A percentile compares a stretch with the other conserved stretches of the same genome.
Conservation (phyloP, 2,888 invertebrate genomes). For the Pristionchus mayeri region DNA sequence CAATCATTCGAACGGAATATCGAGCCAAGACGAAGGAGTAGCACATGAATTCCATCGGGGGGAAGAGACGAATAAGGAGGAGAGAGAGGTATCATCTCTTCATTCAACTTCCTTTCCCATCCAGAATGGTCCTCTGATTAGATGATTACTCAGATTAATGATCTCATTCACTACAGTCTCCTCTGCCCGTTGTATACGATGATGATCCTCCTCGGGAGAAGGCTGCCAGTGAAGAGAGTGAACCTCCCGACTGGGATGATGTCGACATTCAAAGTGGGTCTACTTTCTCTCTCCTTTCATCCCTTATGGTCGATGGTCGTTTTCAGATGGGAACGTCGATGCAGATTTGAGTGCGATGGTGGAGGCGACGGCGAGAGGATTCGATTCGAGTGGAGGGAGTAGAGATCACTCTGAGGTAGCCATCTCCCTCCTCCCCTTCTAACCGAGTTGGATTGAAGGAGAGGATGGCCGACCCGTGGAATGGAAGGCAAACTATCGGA, state of each 20-base stretch:
- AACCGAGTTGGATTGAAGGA: background rate
- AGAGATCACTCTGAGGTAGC: background rate
- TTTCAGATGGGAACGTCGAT: background rate
- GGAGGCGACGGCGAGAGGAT: background rate
- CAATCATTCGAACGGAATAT: conserved; percentile 1
- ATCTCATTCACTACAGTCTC: too few relatives aligned
- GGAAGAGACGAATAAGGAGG: too few relatives aligned
- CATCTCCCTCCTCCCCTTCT: background rate
- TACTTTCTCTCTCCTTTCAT: too few relatives aligned
- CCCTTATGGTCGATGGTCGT: too few relatives aligned
- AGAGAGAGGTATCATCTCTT: too few relatives aligned
- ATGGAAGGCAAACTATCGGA: background rate
- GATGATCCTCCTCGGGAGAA: background rate
- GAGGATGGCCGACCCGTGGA: background rate
- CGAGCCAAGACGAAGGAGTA: background rate
- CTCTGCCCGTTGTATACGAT: conserved; percentile 8
- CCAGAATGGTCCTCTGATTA: too few relatives aligned
- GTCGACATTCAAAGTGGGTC: background rate
- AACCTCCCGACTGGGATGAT: conserved; percentile 42
- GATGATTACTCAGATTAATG: too few relatives aligned
- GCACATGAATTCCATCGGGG: too few relatives aligned
- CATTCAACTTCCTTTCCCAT: too few relatives aligned
- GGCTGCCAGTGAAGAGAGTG: background rate
- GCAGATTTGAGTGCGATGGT: background rate
- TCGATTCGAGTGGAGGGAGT: background rate